A percentile compares a stretch with the other conserved stretches of the same genome.
phyloP scores from a whole-genome alignment of 2,888 invertebrate species.

The Cosmopolites sordidus region DNA sequence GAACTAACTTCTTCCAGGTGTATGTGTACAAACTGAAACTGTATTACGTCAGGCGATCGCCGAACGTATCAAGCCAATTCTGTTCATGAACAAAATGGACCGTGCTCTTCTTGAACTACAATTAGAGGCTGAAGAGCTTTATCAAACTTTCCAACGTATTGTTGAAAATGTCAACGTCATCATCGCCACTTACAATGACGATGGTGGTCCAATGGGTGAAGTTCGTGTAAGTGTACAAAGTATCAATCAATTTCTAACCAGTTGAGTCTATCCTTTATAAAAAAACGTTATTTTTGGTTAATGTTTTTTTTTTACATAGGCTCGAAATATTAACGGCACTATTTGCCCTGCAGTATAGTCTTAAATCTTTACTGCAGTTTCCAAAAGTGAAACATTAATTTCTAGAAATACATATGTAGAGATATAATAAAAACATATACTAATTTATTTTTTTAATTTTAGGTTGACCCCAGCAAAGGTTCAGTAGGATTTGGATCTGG shows the following conservation, averaged over 20 bases:
- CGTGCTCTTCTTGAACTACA: constrained; percentile 96
- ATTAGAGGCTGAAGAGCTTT: constrained; percentile 92
- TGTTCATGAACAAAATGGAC: constrained; percentile 99
- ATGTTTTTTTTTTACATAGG: constrained; percentile 18
- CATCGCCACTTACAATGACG: constrained; percentile 97
- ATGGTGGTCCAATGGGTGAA: constrained; percentile 98
- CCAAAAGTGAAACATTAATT: constrained; percentile 42
- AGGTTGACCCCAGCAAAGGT: constrained; percentile 94
- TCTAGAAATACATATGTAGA: too few species aligned
- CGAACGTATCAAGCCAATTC: constrained; percentile 98
- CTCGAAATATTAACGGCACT: constrained; percentile 39
- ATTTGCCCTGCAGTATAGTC: constrained; percentile 40
- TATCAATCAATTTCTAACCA: not conserved
- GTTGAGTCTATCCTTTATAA: constrained; percentile 6
- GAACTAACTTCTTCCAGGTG: constrained; percentile 61
- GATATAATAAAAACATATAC: too few species aligned
- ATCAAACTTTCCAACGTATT: constrained; percentile 99
- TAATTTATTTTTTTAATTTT: not conserved
- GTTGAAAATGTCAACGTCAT: constrained; percentile 99
- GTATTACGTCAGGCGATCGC: constrained; percentile 99
- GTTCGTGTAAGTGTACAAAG: constrained; percentile 68
- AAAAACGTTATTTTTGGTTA: constrained; percentile 6
- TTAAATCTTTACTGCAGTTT: constrained; percentile 38
- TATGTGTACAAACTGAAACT: constrained; percentile 99
- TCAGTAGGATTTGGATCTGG: constrained; percentile 99